Conservation (phyloP, 2,888 invertebrate species). For the Andrena fulva region DNA sequence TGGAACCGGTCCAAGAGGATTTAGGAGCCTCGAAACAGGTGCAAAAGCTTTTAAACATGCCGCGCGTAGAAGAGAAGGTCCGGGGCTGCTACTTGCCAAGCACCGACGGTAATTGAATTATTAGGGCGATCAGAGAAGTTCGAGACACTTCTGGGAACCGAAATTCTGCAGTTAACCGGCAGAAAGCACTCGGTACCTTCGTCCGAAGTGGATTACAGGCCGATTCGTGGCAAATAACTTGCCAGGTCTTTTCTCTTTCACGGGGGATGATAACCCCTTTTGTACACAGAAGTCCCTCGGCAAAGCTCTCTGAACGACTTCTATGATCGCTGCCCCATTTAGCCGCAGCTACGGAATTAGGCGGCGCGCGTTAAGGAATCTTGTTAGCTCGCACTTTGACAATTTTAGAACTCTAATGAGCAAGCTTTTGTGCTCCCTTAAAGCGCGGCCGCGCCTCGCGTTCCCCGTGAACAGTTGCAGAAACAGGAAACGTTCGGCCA, state of each 20-base stretch:
- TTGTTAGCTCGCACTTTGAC: constrained; percentile 50
- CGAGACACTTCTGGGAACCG: background rate
- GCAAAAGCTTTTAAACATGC: constrained; percentile 45
- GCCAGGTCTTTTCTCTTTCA: background rate
- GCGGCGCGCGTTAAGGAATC: constrained; percentile 33
- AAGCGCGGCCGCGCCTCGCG: constrained; percentile 21
- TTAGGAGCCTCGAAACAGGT: constrained; percentile 38
- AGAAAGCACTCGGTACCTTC: background rate
- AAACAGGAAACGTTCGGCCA: constrained; percentile 48
- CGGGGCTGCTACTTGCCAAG: background rate
- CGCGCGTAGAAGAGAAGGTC: background rate
- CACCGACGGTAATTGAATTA: constrained; percentile 27
- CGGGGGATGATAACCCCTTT: background rate
- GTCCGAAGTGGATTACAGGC: background rate
- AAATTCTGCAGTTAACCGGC: too few species aligned
- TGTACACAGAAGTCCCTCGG: background rate
- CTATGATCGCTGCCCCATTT: background rate
- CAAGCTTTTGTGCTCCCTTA: constrained; percentile 36
- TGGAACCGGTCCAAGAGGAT: constrained; percentile 45
- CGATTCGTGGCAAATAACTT: background rate
- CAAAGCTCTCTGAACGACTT: constrained; percentile 10
- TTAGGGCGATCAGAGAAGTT: background rate
- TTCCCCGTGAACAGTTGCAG: constrained; percentile 20
- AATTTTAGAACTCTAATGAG: constrained; percentile 53
- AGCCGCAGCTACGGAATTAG: constrained; percentile 21